phyloP scores from a whole-genome alignment of 2,888 invertebrate species.

The Microchrysa polita region DNA sequence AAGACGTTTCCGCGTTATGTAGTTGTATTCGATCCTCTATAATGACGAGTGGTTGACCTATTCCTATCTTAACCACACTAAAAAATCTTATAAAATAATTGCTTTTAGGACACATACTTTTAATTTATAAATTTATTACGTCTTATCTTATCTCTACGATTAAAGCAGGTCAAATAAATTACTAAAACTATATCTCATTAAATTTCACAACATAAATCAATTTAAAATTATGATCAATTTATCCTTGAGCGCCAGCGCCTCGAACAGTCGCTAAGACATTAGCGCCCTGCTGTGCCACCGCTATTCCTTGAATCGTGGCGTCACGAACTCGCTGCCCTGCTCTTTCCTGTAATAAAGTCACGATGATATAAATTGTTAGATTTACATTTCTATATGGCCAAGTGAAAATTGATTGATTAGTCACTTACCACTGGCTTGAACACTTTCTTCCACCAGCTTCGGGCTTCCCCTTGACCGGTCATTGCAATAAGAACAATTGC shows the following conservation, averaged over 20 bases:
- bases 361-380: too few species aligned
- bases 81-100: too few species aligned
- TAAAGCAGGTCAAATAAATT: too few species aligned
- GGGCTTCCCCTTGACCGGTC: slow-evolving; percentile 22
- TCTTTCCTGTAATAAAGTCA: neutral
- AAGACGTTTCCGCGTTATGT: too few species aligned
- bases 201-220: neutral
- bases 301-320: slow-evolving; percentile 20
- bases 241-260: neutral
- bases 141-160: too few species aligned
- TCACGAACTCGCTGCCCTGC: slow-evolving; percentile 25
- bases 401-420: too few species aligned
- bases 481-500: slow-evolving; percentile 2
- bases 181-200: neutral
- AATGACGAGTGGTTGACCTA: too few species aligned
- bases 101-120: too few species aligned
- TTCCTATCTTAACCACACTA: too few species aligned
- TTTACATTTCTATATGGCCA: too few species aligned
- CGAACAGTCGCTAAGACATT: slow-evolving; percentile 21
- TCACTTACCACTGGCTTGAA: slow-evolving; percentile 31
- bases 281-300: slow-evolving; percentile 27
- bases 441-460: slow-evolving; percentile 24
- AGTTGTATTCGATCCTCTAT: too few species aligned
- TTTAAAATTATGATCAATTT: neutral
- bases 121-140: too few species aligned